Base-by-base conservation (phyloP, 1,140 invertebrate genomes). In the Drosophila willistoni region DNA sequence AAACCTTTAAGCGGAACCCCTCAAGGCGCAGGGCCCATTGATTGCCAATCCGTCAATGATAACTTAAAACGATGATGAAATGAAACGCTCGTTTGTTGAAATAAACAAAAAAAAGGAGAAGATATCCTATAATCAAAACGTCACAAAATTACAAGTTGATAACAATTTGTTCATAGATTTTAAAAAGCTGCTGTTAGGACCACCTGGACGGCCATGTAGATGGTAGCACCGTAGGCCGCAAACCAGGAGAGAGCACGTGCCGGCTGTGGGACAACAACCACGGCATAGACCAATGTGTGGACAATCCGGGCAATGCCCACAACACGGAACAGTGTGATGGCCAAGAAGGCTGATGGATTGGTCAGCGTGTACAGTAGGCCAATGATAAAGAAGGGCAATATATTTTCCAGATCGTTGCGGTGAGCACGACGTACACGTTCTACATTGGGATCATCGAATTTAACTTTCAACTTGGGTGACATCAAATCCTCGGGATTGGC, bases 381-480 rank as follows among this genome's bases (percentile, higher is more conserved):
- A 44, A 94, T 91, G 1, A 94, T 77, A 7, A 95, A 93, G 92
- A 95, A 96, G 4, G 94, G 93, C 9, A 94, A 83, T 66, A 96
- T 93, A 74, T 96, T 96, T 87, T 96, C 95, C 60, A 96, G 73
- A 80, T 96, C 95, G 79, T 96, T 96, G 61, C 93, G 90, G 81
- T 96, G 95, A 13, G 94, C 94, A 75, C 95, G 91, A 25, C 93
- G 92, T 12, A 94, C 92, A 68, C 94, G 93, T 79, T 95, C 94
- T 0, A 95, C 91, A 74, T 95, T 93, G 5, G 92, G 91, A 77
- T 95, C 93, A 68, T 94, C 93, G 47, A 82, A 92, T 54, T 78
- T 83, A 6, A 94, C 92, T 73, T 94, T 93, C 25, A 86, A 79
- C 33, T 92, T 93, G 64, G 84, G 91, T 4, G 62, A 77, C 42